phyloP scores from a whole-genome alignment of 2,888 invertebrate genomes.

The Epistrophe eligans region DNA sequence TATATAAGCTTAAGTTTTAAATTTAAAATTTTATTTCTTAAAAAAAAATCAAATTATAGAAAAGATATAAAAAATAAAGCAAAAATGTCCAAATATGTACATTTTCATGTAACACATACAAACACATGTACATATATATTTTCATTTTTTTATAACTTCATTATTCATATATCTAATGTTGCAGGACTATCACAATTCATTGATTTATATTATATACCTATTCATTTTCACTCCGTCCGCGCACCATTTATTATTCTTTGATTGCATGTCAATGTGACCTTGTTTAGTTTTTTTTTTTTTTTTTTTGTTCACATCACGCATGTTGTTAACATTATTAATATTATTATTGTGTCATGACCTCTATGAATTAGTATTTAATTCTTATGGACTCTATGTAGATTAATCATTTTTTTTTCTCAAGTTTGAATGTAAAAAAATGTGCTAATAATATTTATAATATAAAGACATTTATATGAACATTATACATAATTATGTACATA shows the following conservation, averaged over 20 bases:
- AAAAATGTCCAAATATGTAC: slow-evolving; percentile 9
- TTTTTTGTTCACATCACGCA: slow-evolving; percentile 3
- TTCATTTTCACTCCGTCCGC: neutral
- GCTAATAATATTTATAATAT: slow-evolving; percentile 28
- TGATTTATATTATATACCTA: neutral
- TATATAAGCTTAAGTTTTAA: neutral
- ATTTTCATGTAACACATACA: neutral
- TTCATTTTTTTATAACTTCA: neutral
- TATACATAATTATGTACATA: neutral
- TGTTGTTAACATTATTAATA: slow-evolving; percentile 20
- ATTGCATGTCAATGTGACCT: slow-evolving; percentile 50
- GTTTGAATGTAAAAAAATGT: slow-evolving; percentile 65
- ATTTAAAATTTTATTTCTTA: neutral
- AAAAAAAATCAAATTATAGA: neutral
- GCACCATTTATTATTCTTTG: slow-evolving; percentile 27
- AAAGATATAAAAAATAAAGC: neutral
- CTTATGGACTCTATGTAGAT: slow-evolving; percentile 38
- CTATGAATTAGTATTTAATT: slow-evolving; percentile 31
- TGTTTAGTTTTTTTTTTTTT: slow-evolving; percentile 6
- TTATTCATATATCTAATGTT: slow-evolving; percentile 12
- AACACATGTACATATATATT: neutral
- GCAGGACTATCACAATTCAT: slow-evolving; percentile 68
- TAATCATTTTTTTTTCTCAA: slow-evolving; percentile 14
- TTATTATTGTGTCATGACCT: slow-evolving; percentile 51
- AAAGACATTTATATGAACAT: neutral